Conservation (phyloP, 2,113 vertebrate species). For the Perca schrenkii region DNA sequence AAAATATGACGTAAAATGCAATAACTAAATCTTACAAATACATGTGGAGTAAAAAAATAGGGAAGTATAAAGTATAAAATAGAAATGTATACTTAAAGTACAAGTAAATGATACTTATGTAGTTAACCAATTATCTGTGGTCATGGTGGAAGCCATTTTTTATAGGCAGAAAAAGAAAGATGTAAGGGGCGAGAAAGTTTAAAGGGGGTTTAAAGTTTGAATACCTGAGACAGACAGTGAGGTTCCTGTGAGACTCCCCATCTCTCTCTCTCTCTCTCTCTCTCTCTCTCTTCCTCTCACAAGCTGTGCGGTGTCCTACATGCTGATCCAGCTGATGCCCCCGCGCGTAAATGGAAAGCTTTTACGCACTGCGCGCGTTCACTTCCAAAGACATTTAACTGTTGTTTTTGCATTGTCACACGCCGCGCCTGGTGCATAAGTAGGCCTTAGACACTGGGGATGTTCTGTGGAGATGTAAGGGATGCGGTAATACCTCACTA, state of each 20-base stretch:
- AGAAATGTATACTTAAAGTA: neutral
- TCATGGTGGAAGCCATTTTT: no score
- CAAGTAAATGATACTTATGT: neutral
- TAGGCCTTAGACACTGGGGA: conserved; percentile 39
- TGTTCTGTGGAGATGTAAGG: conserved; percentile 59
- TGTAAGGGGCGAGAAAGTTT: neutral
- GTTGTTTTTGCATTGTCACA: conserved; percentile 70
- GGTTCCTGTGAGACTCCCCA: neutral
- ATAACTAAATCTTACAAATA: neutral
- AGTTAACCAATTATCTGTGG: neutral
- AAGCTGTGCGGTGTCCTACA: neutral
- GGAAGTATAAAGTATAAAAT: neutral
- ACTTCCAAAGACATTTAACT: conserved; percentile 52
- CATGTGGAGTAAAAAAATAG: no score
- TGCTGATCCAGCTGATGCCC: conserved; percentile 54
- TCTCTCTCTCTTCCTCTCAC: conserved; percentile 10
- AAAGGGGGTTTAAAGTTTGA: neutral
- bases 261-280: neutral
- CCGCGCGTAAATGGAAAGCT: conserved; percentile 78
- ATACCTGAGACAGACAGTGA: neutral
- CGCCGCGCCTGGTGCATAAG: conserved; percentile 47
- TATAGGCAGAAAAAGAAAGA: neutral
- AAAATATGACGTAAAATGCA: neutral
- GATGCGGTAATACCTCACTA: conserved; percentile 71
- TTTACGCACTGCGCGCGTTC: conserved; percentile 74